phyloP scores from a whole-genome alignment of 2,888 invertebrate genomes.

The Drosophila anceps region DNA sequence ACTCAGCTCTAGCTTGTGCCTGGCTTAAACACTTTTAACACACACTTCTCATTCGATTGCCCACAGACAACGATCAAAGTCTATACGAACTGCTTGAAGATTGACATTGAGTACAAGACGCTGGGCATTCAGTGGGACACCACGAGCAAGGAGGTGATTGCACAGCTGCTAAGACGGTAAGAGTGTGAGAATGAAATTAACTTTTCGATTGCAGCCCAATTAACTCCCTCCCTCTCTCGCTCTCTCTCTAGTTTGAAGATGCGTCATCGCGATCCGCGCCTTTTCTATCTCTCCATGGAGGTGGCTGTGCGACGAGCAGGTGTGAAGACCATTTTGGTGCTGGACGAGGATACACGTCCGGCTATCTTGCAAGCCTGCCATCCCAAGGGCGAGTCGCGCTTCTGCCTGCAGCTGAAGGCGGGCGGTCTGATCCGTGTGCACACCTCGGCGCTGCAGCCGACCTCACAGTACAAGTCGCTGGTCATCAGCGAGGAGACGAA shows the following conservation, averaged over 20 bases:
- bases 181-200: slow-evolving; percentile 9
- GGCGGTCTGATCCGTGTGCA: slow-evolving; percentile 97
- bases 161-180: slow-evolving; percentile 93
- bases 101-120: slow-evolving; percentile 98
- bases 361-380: slow-evolving; percentile 97
- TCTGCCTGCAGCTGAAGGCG: slow-evolving; percentile 94
- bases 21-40: not conserved
- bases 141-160: slow-evolving; percentile 94
- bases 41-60: not conserved
- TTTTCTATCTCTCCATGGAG: slow-evolving; percentile 98
- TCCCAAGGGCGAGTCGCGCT: slow-evolving; percentile 96
- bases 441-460: slow-evolving; percentile 95
- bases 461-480: slow-evolving; percentile 96
- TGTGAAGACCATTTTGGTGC: slow-evolving; percentile 91
- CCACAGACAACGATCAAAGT: slow-evolving; percentile 95
- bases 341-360: slow-evolving; percentile 95
- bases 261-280: slow-evolving; percentile 95
- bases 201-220: no score
- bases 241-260: slow-evolving; percentile 87
- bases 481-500: slow-evolving; percentile 95
- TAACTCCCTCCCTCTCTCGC: not conserved
- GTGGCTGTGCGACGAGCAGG: slow-evolving; percentile 94
- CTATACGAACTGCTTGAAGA: slow-evolving; percentile 94
- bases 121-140: slow-evolving; percentile 95
- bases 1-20: not conserved